phyloP scores from a whole-genome alignment of 2,113 vertebrate genomes.

The Plotosus lineatus region DNA sequence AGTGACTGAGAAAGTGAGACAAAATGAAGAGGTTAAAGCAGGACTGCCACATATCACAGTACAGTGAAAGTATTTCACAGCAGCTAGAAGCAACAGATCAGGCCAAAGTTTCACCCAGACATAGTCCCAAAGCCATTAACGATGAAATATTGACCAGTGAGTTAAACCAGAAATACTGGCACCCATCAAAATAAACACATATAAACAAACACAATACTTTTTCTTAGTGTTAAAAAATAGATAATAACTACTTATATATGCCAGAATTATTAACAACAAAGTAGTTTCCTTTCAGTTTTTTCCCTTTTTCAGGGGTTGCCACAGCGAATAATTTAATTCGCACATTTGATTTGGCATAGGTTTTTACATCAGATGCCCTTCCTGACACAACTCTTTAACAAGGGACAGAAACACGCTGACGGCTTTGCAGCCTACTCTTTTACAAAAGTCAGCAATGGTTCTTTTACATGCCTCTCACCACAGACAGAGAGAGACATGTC shows the following conservation, averaged over 20 bases:
- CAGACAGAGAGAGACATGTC: no score
- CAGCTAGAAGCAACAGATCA: slow-evolving; percentile 65
- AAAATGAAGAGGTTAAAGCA: slow-evolving; percentile 45
- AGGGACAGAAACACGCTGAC: no score
- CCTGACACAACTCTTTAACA: no score
- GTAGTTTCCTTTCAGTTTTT: no score
- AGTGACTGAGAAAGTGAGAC: slow-evolving; percentile 33
- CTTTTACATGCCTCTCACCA: no score
- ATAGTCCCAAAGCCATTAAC: slow-evolving; percentile 45
- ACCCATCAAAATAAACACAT: not conserved
- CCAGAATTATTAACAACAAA: not conserved
- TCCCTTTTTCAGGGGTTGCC: no score
- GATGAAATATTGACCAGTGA: slow-evolving; percentile 13
- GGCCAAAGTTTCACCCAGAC: slow-evolving; percentile 37
- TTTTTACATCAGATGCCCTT: no score
- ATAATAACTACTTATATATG: not conserved
- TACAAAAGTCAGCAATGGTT: no score
- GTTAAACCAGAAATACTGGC: not conserved
- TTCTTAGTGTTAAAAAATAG: not conserved
- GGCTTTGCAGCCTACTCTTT: no score
- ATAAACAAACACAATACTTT: not conserved
- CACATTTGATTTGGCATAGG: no score
- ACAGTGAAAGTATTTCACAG: slow-evolving; percentile 73
- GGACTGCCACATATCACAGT: slow-evolving; percentile 67
- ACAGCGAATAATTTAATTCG: no score